Percentiles rank a stretch among this genome's conserved stretches.
phyloP scores from a whole-genome alignment of 2,113 vertebrate species.

The Mustela nigripes region DNA sequence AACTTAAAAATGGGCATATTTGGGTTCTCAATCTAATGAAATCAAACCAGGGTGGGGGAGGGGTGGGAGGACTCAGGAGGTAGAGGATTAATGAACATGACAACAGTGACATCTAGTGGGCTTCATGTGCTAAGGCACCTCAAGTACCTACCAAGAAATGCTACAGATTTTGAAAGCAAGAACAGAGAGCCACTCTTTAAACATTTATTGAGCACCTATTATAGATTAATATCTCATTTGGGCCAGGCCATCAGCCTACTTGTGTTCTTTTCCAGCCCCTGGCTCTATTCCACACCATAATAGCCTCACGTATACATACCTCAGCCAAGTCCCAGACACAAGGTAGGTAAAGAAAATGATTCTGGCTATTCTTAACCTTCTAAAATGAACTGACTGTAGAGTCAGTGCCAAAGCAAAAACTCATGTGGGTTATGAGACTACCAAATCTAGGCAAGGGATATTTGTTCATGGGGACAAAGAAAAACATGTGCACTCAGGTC shows the following conservation, averaged over 20 bases:
- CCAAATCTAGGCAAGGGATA: background rate
- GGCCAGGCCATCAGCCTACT: background rate
- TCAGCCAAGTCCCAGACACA: background rate
- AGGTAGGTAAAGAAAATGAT: background rate
- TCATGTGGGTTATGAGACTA: background rate
- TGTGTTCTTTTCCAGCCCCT: background rate
- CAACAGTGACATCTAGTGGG: conserved; percentile 84
- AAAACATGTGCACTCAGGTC: background rate
- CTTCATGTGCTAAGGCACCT: background rate
- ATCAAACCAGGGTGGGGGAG: background rate
- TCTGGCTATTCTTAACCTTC: background rate
- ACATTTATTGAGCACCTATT: background rate
- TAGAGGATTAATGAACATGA: background rate
- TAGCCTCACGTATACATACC: background rate
- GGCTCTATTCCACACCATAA: background rate
- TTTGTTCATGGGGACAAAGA: background rate
- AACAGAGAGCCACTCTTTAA: background rate
- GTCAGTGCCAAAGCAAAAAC: background rate
- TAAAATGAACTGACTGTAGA: background rate
- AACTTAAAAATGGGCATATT: background rate
- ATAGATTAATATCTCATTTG: background rate
- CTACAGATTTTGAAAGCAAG: background rate
- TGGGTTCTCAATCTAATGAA: conserved; percentile 26
- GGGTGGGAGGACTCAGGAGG: accelerated
- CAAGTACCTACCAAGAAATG: background rate